Conservation (phyloP, 2,888 invertebrate genomes). For the Pharmacophagus antenor region DNA sequence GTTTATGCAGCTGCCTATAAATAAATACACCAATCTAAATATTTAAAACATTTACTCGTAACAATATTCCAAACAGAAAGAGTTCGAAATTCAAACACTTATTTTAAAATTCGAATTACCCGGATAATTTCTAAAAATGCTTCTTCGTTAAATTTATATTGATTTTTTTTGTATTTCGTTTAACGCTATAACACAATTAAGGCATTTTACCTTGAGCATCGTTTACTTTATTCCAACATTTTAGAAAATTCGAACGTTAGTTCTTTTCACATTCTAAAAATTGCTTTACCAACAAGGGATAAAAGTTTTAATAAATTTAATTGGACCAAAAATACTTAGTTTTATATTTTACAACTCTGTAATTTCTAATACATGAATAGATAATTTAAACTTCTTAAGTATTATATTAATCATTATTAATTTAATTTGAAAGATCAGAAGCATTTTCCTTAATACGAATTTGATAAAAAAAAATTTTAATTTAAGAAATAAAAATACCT, state of each 20-base stretch:
- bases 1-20: not conserved
- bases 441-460: too few species aligned
- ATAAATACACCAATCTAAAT: not conserved
- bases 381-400: too few species aligned
- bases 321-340: too few species aligned
- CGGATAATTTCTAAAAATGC: not conserved
- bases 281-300: not conserved
- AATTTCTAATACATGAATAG: too few species aligned
- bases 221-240: not conserved
- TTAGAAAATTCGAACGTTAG: not conserved
- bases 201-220: not conserved
- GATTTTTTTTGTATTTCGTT: not conserved
- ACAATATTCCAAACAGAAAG: not conserved
- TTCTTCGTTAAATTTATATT: not conserved
- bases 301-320: not conserved
- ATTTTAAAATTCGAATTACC: not conserved
- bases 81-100: not conserved
- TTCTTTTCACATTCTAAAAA: not conserved
- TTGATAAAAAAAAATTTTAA: too few species aligned
- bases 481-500: too few species aligned
- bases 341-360: too few species aligned
- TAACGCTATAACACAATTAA: not conserved
- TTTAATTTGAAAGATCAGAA: too few species aligned
- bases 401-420: too few species aligned
- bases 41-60: too few species aligned